phyloP scores from a whole-genome alignment of 2,888 invertebrate genomes.

The Drosophila borealis region DNA sequence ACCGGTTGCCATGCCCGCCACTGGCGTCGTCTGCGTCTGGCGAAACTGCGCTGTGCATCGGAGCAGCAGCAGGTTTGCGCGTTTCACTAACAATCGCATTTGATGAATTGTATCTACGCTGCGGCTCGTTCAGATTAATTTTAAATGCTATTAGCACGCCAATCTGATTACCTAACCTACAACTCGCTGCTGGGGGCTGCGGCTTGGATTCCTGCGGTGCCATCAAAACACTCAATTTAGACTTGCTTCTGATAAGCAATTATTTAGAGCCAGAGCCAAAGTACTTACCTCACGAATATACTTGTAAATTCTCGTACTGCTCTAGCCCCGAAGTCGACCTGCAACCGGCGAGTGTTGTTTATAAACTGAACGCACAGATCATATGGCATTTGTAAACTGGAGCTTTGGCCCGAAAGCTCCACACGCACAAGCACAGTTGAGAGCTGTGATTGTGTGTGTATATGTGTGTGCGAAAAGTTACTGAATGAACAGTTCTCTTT shows the following conservation, averaged over 20 bases:
- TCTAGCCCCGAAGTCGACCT: constrained; percentile 16
- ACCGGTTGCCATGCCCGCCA: constrained; percentile 63
- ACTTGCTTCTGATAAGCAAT: constrained; percentile 60
- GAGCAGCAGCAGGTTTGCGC: constrained; percentile 44
- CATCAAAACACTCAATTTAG: constrained; percentile 50
- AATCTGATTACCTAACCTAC: constrained; percentile 51
- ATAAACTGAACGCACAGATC: constrained; percentile 62
- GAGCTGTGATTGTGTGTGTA: not conserved
- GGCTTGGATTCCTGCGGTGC: constrained; percentile 37
- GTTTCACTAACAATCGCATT: constrained; percentile 62
- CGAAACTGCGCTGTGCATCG: constrained; percentile 39
- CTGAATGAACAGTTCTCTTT: constrained; percentile 14
- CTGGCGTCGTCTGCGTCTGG: constrained; percentile 10
- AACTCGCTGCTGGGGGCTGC: constrained; percentile 34
- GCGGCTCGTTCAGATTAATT: constrained; percentile 11
- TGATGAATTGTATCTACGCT: constrained; percentile 17
- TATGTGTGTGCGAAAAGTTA: constrained; percentile 14
- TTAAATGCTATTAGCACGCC: constrained; percentile 25
- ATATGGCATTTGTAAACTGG: constrained; percentile 42
- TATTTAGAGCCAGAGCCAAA: constrained; percentile 11
- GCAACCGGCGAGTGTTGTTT: constrained; percentile 66
- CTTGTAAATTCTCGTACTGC: constrained; percentile 3
- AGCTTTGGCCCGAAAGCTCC: constrained; percentile 61
- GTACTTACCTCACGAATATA: constrained; percentile 39
- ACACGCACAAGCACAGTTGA: not conserved